These are phyloP conservation scores for Apodemus speciosus DNA, from an alignment of 2,113 vertebrate genomes.

Conservation along the genomic window DNA sequence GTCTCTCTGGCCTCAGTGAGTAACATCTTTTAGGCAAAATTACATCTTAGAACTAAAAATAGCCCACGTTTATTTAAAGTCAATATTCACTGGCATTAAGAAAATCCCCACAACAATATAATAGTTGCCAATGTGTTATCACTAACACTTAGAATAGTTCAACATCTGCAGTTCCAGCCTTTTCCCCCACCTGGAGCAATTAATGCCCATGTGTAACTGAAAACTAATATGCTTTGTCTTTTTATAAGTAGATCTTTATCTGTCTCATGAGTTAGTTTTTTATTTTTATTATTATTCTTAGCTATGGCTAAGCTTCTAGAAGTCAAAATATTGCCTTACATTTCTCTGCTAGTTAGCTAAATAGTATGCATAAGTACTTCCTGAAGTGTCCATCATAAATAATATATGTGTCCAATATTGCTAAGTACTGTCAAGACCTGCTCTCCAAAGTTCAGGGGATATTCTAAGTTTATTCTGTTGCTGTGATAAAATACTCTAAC, in stretches of 20 bases:
- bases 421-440: not conserved
- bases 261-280: not conserved
- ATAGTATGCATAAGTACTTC: not conserved
- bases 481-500: not conserved
- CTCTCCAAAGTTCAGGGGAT: not conserved
- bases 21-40: too few species aligned
- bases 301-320: not conserved
- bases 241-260: not conserved
- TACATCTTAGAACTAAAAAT: not conserved
- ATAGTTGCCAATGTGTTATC: not conserved
- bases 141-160: not conserved
- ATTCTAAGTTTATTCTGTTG: not conserved
- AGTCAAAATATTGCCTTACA: not conserved
- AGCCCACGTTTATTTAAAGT: not conserved
- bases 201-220: not conserved
- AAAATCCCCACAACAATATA: not conserved
- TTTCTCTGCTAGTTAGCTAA: not conserved
- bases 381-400: not conserved
- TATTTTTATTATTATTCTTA: not conserved
- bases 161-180: accelerated
- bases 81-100: not conserved
- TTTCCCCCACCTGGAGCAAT: not conserved
- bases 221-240: not conserved
- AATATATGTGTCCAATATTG: not conserved
- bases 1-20: not conserved